A percentile compares a stretch with the other conserved stretches of the same genome.
Evolutionary conservation across 2,888 invertebrate genomes (phyloP).

Genomic region (Clanis bilineata): DNA sequence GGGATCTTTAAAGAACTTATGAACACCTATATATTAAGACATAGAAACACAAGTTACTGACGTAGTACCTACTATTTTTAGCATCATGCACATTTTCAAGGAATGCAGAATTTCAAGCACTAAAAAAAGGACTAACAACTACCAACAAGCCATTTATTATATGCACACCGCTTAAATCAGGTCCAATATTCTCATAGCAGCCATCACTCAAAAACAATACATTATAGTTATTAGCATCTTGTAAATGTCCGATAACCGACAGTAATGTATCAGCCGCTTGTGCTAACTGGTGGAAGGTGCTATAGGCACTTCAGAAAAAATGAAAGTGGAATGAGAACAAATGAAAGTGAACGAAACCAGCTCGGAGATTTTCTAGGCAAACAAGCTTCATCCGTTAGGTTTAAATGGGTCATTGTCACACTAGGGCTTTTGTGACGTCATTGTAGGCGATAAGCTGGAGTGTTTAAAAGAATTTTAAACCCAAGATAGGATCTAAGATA

Average conservation of each 20-base stretch:
- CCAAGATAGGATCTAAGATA: too few species aligned
- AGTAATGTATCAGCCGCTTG: background rate
- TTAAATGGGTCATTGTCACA: background rate
- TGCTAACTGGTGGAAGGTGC: background rate
- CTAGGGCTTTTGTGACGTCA: background rate
- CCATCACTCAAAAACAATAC: background rate
- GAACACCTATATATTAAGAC: too few species aligned
- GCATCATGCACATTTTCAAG: background rate
- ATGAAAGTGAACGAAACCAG: background rate
- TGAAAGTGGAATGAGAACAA: background rate
- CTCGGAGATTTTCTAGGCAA: background rate
- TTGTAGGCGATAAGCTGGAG: background rate
- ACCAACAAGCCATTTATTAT: background rate
- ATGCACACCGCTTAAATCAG: background rate
- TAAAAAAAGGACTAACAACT: background rate
- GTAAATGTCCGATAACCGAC: constrained; percentile 9
- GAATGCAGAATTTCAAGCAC: background rate
- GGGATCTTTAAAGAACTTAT: too few species aligned
- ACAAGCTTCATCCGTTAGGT: background rate
- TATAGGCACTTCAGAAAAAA: background rate
- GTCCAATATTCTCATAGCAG: background rate
- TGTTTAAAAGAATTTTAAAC: background rate
- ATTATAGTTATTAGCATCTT: background rate
- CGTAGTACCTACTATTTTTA: background rate
- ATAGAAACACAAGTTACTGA: too few species aligned